These are phyloP conservation scores for Hydractinia symbiolongicarpus DNA, from an alignment of 30 jellyfish, hydroid and myxozoan species.

Conservation along the genomic window DNA sequence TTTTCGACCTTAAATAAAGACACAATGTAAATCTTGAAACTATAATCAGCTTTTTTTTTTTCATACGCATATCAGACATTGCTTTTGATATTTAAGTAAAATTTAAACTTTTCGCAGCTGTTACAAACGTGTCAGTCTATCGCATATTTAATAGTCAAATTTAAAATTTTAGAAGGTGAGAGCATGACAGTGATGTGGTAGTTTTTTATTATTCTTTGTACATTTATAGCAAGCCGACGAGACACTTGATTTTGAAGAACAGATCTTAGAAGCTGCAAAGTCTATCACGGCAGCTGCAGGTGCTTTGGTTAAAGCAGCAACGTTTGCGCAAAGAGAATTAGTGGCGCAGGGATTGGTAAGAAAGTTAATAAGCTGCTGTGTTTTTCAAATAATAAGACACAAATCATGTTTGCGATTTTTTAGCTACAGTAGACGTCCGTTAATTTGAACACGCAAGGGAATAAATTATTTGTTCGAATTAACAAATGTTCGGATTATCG, in stretches of 20 bases:
- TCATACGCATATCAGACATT: too few species aligned
- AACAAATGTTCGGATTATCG: too few species aligned
- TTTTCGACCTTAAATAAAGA: too few species aligned
- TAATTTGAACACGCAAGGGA: too few species aligned
- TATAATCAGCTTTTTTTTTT: too few species aligned
- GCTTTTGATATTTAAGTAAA: not conserved
- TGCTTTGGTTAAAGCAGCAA: constrained; percentile 84
- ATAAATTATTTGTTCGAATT: too few species aligned
- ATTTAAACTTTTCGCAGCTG: too few species aligned
- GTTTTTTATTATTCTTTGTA: not conserved
- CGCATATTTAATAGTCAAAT: too few species aligned
- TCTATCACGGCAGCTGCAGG: constrained; percentile 90
- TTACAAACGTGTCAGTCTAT: too few species aligned
- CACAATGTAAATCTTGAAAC: too few species aligned
- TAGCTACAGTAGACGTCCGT: not conserved
- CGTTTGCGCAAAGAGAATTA: constrained; percentile 79
- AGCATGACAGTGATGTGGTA: too few species aligned
- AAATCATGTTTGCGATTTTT: not conserved
- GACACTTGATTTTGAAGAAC: constrained; percentile 82
- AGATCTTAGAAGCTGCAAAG: constrained; percentile 89
- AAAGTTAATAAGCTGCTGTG: not conserved
- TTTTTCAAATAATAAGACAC: not conserved
- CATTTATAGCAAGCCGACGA: constrained; percentile 63
- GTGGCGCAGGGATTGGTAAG: constrained; percentile 88
- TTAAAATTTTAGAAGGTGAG: too few species aligned